Base-by-base conservation (phyloP, 2,797 vertebrate genomes). In the Sebastes variabilis region DNA sequence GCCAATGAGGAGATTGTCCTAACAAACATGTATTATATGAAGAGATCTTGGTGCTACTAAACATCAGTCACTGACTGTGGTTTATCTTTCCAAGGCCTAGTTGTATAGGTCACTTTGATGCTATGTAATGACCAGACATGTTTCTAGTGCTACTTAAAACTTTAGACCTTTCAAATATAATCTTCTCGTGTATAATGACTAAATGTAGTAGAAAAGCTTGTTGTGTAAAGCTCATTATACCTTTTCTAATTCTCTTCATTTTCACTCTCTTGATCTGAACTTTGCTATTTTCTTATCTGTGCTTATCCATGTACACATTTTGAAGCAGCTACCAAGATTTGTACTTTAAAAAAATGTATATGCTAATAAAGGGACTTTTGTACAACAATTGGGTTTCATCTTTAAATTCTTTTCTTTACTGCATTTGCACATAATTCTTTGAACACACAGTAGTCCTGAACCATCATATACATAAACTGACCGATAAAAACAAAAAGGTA, bases 61-160 rank as follows among this genome's bases (percentile, higher is more conserved):
- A 79, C 72, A 70, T 85, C 82, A 84, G 79, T 72, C 66, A 3
- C 55, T 77, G 83, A 89, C 84, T 83, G 64, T 83, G 64, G 46
- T 83, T 81, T 70, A 54, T 79, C 38, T 83, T 79, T 76, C 61
- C 68, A n/a, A 84, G 92, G 89, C 92, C 94, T 95, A 94, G 94
- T 96, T 95, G 93, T 95, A 95, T 95, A 95, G 94, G 94, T 90
- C 91, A 58, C 42, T 25, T 54, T 67, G 55, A 81, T 36, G n/a
- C 24, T 67, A 20, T 22, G 8, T 18, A 69, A 67, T 13, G 36
- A 80, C 81, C 82, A 59, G 79, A 89, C 59, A 20, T 20, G 34
- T 88, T 84, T 83, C 61, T 90, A 89, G 84, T 83, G 84, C 83
- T 77, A 77, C 72, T 80, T 80, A 66, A 76, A 62, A 54, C 59